Evolutionary conservation across 2,888 invertebrate genomes (phyloP).

Genomic region (Papilio demoleus): DNA sequence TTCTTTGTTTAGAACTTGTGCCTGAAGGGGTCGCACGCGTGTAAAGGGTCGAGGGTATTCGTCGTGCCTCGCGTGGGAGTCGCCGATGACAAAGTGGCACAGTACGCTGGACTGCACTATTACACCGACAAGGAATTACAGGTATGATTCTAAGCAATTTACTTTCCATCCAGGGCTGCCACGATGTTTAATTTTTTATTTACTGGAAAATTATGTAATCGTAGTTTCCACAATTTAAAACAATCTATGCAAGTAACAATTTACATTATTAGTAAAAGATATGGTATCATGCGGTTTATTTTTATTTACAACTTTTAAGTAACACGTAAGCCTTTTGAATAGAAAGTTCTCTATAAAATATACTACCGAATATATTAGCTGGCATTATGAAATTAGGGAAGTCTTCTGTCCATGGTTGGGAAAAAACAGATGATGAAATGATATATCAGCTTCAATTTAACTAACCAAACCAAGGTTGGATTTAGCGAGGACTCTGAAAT

Average conservation of each 20-base stretch:
- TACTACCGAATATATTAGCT: no score
- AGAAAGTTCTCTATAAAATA: no score
- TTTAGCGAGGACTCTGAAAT: background rate
- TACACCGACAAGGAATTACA: constrained; percentile 97
- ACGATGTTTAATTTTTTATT: no score
- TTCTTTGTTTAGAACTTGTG: constrained; percentile 95
- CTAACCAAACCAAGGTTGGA: background rate
- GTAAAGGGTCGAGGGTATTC: constrained; percentile 92
- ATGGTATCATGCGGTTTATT: background rate
- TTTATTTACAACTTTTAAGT: background rate
- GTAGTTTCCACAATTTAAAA: no score
- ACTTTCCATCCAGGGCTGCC: constrained; percentile 1
- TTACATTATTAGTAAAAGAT: no score
- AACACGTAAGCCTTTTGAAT: no score
- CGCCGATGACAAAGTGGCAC: constrained; percentile 95
- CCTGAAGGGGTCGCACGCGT: constrained; percentile 93
- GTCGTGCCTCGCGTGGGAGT: constrained; percentile 93
- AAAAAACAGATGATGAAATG: no score
- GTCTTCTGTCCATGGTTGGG: no score
- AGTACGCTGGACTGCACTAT: constrained; percentile 95
- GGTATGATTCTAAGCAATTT: constrained; percentile 65
- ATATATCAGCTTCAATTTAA: no score
- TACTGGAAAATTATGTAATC: no score
- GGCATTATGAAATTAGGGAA: no score
- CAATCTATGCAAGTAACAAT: no score